Base-by-base conservation (phyloP, 1,140 invertebrate genomes). In the Sesamia nonagrioides region DNA sequence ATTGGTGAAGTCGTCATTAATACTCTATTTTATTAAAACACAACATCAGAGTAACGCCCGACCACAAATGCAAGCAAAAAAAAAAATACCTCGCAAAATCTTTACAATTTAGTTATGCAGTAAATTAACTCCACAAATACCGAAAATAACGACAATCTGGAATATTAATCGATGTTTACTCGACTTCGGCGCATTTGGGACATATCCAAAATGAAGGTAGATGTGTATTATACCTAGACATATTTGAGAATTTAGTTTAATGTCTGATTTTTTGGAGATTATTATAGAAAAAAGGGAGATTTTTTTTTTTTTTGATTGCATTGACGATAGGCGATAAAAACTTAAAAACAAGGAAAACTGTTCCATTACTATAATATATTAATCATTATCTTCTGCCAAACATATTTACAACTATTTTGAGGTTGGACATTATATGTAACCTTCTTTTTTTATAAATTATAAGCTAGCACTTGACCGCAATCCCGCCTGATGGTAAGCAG, bases 121-220 rank as follows among this genome's bases (percentile, higher is more conserved):
- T 63, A 63, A 63, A 63, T 63, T 40, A 63, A 63, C 11, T 63
- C 33, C 35, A 42, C n/a, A 42, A 63, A 63, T 63, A 63, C 35
- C 60, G n/a, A 63, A 63, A 63, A 63, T 63, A 63, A 63, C 60
- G 37, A 18, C 37, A 9, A 63, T 63, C 60, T 63, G 60, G 60
- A 63, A 63, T 63, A 63, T 63, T 63, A 63, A 63, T 63, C 35
- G 60, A 42, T 63, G 60, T 63, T 63, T 63, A 63, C 60, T 40
- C 60, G 35, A 40, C 60, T 63, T 35, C n/a, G 35, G 35, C 60
- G 37, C 37, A 56, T 63, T 63, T 63, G 60, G 60, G 60, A 40
- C 8, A 40, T 17, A 17, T 63, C 60, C 60, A 63, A 63, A 63
- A 40, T 17, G 60, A 63, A 35, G 37, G 60, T 63, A 63, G 35